These are phyloP conservation scores for Ochropleura leucogaster DNA, from an alignment of 2,888 invertebrate genomes.

Conservation along the genomic window DNA sequence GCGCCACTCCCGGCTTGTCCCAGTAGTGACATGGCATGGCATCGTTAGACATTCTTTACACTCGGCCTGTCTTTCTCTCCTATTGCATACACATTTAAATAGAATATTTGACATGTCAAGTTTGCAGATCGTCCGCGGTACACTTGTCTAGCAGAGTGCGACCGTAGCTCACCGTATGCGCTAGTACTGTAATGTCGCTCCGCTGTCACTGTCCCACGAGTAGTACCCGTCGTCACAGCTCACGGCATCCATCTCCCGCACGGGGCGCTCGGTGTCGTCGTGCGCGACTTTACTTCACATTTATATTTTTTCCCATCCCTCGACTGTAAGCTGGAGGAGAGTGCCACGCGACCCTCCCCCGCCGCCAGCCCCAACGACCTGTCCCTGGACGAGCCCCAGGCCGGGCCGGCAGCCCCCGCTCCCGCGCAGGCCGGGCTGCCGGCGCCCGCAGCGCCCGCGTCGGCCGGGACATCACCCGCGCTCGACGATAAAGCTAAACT, in stretches of 20 bases:
- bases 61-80: slow-evolving; percentile 78
- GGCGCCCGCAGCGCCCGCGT: slow-evolving; percentile 65
- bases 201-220: slow-evolving; percentile 41
- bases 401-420: slow-evolving; percentile 35
- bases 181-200: slow-evolving; percentile 50
- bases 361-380: slow-evolving; percentile 66
- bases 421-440: slow-evolving; percentile 58
- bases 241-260: slow-evolving; percentile 55
- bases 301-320: slow-evolving; percentile 81
- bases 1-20: slow-evolving; percentile 81
- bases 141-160: slow-evolving; percentile 45
- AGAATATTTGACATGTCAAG: slow-evolving; percentile 56
- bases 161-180: slow-evolving; percentile 38
- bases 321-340: slow-evolving; percentile 83
- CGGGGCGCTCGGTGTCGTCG: slow-evolving; percentile 54
- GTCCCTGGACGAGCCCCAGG: slow-evolving; percentile 65
- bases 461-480: slow-evolving; percentile 45
- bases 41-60: slow-evolving; percentile 80
- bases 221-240: slow-evolving; percentile 46
- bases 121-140: slow-evolving; percentile 57
- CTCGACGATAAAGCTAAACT: slow-evolving; percentile 78
- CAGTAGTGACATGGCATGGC: slow-evolving; percentile 85
- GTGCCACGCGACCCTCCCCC: slow-evolving; percentile 54
- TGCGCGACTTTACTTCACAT: slow-evolving; percentile 75
- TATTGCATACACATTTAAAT: slow-evolving; percentile 66